Percentiles rank a stretch among this genome's conserved stretches.
Evolutionary conservation across 2,888 invertebrate species (phyloP).

Genomic region (Byasa hedistus): DNA sequence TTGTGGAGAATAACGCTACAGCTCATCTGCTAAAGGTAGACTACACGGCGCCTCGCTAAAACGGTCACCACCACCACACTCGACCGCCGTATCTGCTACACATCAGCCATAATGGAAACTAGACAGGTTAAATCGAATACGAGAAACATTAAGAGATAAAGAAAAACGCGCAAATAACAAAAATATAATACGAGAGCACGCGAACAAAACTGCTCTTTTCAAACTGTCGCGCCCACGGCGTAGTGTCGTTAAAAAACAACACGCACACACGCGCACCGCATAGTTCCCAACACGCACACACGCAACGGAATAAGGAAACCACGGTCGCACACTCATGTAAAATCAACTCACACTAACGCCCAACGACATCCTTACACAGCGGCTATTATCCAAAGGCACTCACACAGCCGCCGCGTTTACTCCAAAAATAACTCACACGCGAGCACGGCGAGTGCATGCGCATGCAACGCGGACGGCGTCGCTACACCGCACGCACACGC

Average conservation of each 20-base stretch:
- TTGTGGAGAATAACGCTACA: no score
- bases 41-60: no score
- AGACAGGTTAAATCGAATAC: background rate
- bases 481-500: conserved; percentile 40
- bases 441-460: conserved; percentile 44
- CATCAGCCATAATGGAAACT: no score
- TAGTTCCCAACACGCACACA: background rate
- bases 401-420: conserved; percentile 52
- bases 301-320: conserved; percentile 17
- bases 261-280: conserved; percentile 14
- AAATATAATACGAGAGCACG: conserved; percentile 32
- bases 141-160: conserved; percentile 7
- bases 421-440: conserved; percentile 53
- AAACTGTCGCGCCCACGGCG: conserved; percentile 38
- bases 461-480: conserved; percentile 45
- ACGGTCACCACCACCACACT: no score
- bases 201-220: conserved; percentile 35
- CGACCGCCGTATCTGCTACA: no score
- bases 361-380: conserved; percentile 41
- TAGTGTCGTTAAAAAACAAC: conserved; percentile 35
- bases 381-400: conserved; percentile 37
- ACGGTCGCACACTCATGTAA: conserved; percentile 1
- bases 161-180: no score
- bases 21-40: no score
- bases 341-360: conserved; percentile 33